Percentiles rank a stretch among this genome's conserved stretches.
phyloP scores from a whole-genome alignment of 1,140 invertebrate genomes.

The Drosophila tristis region DNA sequence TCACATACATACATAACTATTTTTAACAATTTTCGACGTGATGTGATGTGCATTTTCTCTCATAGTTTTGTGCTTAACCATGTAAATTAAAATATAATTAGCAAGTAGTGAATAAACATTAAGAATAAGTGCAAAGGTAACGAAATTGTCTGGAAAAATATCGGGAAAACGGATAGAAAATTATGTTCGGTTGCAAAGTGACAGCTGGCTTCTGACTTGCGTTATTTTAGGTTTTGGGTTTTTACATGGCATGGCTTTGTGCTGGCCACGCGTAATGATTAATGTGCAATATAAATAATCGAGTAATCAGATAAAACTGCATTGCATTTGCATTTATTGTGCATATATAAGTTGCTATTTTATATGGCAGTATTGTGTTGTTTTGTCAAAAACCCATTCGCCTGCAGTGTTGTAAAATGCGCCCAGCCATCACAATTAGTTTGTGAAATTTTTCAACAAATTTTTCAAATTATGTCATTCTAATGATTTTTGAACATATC shows the following conservation, averaged over 20 bases:
- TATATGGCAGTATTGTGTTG: conserved; percentile 66
- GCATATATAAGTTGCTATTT: conserved; percentile 42
- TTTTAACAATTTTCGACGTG: conserved; percentile 74
- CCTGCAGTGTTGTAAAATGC: conserved; percentile 51
- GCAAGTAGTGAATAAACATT: conserved; percentile 71
- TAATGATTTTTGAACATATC: background rate
- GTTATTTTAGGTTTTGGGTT: background rate
- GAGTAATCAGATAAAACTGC: conserved; percentile 52
- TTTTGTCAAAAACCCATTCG: conserved; percentile 22
- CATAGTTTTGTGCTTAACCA: conserved; percentile 77
- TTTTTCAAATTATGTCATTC: background rate
- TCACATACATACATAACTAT: conserved; percentile 66
- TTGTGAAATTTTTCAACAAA: conserved; percentile 38
- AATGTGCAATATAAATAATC: conserved; percentile 28
- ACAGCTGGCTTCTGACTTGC: conserved; percentile 37
- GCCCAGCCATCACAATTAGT: conserved; percentile 53
- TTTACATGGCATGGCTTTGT: background rate
- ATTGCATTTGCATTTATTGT: conserved; percentile 48
- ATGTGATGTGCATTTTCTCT: conserved; percentile 77
- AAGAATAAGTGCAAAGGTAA: conserved; percentile 78
- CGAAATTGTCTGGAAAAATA: conserved; percentile 4
- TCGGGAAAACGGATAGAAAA: conserved; percentile 1
- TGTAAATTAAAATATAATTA: conserved; percentile 73
- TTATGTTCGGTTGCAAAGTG: conserved; percentile 14
- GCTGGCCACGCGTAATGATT: conserved; percentile 16